Conservation (phyloP, 2,113 vertebrate genomes). For the Marmota monax region DNA sequence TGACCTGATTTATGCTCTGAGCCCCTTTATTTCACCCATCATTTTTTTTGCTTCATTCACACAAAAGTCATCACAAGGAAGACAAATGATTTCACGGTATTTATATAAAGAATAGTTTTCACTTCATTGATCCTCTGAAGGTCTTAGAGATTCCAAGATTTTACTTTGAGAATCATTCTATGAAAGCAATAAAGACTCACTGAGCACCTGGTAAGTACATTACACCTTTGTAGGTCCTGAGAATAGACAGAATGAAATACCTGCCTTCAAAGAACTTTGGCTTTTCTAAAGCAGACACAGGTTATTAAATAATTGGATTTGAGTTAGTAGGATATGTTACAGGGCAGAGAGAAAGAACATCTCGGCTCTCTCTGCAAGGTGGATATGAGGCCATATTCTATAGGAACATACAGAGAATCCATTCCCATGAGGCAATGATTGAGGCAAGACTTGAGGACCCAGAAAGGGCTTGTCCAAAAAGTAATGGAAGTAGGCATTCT, state of each 20-base stretch:
- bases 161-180: not conserved
- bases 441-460: not conserved
- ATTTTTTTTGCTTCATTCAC: not conserved
- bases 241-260: not conserved
- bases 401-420: not conserved
- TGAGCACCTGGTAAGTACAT: not conserved
- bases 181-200: not conserved
- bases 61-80: not conserved
- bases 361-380: not conserved
- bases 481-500: not conserved
- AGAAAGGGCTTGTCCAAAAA: not conserved
- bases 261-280: not conserved
- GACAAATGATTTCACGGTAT: not conserved
- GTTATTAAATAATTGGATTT: not conserved
- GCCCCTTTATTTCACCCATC: not conserved
- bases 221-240: not conserved
- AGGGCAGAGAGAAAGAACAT: not conserved
- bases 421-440: not conserved
- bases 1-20: not conserved
- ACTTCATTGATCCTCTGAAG: not conserved
- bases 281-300: not conserved
- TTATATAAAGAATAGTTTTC: conserved; percentile 44
- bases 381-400: not conserved
- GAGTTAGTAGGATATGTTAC: not conserved
- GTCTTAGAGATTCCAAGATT: not conserved